These are phyloP conservation scores for Sesamia inferens DNA, from an alignment of 2,888 invertebrate genomes.

Conservation along the genomic window DNA sequence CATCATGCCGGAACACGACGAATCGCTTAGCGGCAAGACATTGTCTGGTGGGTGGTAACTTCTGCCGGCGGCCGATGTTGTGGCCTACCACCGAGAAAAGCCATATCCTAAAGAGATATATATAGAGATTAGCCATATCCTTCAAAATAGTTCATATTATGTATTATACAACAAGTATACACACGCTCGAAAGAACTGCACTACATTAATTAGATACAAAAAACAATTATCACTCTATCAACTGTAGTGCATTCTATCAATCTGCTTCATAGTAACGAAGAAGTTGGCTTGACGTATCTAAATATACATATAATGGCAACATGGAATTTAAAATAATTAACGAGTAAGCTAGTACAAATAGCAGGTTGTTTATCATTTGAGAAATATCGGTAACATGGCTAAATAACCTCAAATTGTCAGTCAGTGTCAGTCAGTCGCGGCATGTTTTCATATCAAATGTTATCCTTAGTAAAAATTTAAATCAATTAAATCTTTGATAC, in stretches of 20 bases:
- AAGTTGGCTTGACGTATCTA: neutral
- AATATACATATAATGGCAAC: neutral
- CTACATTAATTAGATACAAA: neutral
- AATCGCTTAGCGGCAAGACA: too few species aligned
- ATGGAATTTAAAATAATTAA: constrained; percentile 33
- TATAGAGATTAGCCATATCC: neutral
- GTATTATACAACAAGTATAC: too few species aligned
- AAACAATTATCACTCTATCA: neutral
- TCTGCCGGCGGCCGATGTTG: too few species aligned
- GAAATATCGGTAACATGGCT: constrained; percentile 17
- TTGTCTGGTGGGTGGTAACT: too few species aligned
- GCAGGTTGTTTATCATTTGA: constrained; percentile 13
- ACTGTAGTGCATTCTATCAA: neutral
- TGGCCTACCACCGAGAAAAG: too few species aligned
- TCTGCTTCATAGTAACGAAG: neutral
- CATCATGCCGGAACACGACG: too few species aligned
- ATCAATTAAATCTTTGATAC: neutral
- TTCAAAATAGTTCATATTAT: too few species aligned
- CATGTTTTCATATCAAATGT: constrained; percentile 10
- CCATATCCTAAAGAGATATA: too few species aligned
- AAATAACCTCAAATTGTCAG: constrained; percentile 59
- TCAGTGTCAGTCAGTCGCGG: constrained; percentile 33
- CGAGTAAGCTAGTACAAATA: constrained; percentile 28
- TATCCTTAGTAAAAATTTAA: constrained; percentile 1
- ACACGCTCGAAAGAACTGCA: neutral